These are phyloP conservation scores for Rhipidura dahli DNA, from an alignment of 2,113 vertebrate species.

Conservation along the genomic window DNA sequence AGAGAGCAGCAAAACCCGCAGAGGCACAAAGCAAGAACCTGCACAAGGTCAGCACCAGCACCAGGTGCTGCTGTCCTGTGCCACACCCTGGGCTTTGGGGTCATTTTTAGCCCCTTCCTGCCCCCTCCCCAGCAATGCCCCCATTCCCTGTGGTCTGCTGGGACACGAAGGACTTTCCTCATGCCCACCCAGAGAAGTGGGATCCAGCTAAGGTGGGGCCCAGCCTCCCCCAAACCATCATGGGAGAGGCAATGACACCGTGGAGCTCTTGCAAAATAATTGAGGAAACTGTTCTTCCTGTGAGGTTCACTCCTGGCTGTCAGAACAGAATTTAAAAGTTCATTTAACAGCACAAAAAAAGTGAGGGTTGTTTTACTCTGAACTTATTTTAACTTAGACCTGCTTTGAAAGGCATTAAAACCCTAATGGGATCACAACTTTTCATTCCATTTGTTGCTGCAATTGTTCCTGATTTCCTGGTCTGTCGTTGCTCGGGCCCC, in stretches of 20 bases:
- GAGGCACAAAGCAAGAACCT: rapidly evolving
- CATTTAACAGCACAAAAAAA: not conserved
- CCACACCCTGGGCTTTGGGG: not conserved
- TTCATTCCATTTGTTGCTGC: not conserved
- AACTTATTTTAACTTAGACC: not conserved
- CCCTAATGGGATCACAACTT: not conserved
- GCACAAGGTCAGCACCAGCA: not conserved
- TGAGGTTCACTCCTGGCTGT: not conserved
- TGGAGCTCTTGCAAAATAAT: not conserved
- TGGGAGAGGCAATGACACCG: not conserved
- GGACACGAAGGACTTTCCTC: not conserved
- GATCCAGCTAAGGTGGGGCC: not conserved
- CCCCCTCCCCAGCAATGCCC: not conserved
- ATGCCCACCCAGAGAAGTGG: not conserved
- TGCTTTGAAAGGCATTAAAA: not conserved
- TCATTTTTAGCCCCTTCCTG: not conserved
- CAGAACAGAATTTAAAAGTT: not conserved
- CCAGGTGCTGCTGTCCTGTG: not conserved
- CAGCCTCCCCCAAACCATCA: not conserved
- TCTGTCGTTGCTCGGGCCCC: not conserved
- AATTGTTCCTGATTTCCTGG: not conserved
- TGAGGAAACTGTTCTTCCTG: not conserved
- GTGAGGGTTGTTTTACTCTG: not conserved
- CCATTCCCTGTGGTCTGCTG: not conserved
- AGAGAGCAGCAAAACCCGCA: not conserved